Percentiles rank a stretch among this genome's conserved stretches.
Conservation (phyloP, 1,140 invertebrate genomes). For the Zaprionus africanus region DNA sequence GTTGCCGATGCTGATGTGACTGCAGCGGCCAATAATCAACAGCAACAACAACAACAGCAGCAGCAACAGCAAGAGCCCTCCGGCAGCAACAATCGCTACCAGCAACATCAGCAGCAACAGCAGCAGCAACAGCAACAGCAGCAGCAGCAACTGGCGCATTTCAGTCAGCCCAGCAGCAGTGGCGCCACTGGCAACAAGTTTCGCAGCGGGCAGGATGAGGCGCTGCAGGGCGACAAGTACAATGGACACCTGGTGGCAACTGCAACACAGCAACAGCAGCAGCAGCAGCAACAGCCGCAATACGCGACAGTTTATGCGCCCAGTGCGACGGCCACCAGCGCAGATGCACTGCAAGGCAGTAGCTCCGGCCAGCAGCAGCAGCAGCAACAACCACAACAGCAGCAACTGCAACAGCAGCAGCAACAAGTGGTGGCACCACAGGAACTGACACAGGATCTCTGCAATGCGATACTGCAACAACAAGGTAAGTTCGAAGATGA, state of each 20-base stretch:
- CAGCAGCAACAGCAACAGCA: constrained; percentile 55
- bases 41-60: constrained; percentile 48
- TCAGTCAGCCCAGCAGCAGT: constrained; percentile 66
- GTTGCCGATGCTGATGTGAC: constrained; percentile 58
- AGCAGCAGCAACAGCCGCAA: constrained; percentile 56
- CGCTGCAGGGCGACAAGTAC: constrained; percentile 71
- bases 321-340: constrained; percentile 53
- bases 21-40: constrained; percentile 61
- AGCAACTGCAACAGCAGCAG: constrained; percentile 64
- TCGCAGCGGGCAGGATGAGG: constrained; percentile 62
- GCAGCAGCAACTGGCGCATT: constrained; percentile 73
- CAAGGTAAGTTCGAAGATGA: constrained; percentile 57
- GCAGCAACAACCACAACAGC: constrained; percentile 44
- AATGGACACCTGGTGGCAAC: constrained; percentile 77
- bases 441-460: constrained; percentile 82
- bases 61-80: constrained; percentile 64
- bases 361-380: constrained; percentile 57
- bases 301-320: constrained; percentile 69
- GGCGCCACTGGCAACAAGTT: constrained; percentile 50
- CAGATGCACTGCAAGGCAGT: constrained; percentile 62
- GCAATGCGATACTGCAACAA: constrained; percentile 83
- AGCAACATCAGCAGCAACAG: constrained; percentile 68
- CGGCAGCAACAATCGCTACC: constrained; percentile 66
- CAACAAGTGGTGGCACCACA: constrained; percentile 75
- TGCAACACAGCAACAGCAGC: constrained; percentile 61